Evolutionary conservation across 2,888 invertebrate species (phyloP).

Genomic region (Selenia dentaria): DNA sequence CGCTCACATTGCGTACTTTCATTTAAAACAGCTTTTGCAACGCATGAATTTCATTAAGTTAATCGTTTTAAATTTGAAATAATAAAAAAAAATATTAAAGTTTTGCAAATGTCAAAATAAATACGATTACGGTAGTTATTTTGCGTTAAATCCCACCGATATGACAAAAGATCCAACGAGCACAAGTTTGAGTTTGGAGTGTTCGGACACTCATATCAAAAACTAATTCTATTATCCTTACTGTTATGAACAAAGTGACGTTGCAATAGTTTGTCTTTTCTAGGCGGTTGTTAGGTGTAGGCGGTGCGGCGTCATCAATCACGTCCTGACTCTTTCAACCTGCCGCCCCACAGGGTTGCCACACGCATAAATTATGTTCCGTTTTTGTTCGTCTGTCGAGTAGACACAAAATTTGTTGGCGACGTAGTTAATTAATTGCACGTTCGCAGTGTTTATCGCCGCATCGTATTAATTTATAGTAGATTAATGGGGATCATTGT

Average conservation of each 20-base stretch:
- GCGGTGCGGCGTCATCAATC: slow-evolving; percentile 77
- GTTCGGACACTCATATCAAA: too few relatives aligned
- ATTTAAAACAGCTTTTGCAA: too few relatives aligned
- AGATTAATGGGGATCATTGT: slow-evolving; percentile 20
- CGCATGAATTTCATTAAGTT: too few relatives aligned
- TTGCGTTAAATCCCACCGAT: too few relatives aligned
- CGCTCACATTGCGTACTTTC: too few relatives aligned
- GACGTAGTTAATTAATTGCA: slow-evolving; percentile 75
- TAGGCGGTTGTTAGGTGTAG: slow-evolving; percentile 72
- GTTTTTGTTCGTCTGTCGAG: slow-evolving; percentile 71
- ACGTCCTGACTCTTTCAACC: slow-evolving; percentile 83
- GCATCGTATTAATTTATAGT: slow-evolving; percentile 27
- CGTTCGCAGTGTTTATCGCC: slow-evolving; percentile 42
- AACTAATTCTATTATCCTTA: not conserved
- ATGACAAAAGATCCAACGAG: too few relatives aligned
- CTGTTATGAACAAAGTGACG: slow-evolving; percentile 35
- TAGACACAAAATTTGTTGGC: slow-evolving; percentile 74
- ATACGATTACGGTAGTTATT: too few relatives aligned
- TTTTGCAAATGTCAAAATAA: too few relatives aligned
- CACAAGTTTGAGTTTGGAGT: too few relatives aligned
- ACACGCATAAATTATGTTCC: slow-evolving; percentile 71
- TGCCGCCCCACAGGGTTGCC: slow-evolving; percentile 61
- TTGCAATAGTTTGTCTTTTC: slow-evolving; percentile 75
- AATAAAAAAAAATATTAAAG: too few relatives aligned
- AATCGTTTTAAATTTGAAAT: too few relatives aligned